phyloP scores from a whole-genome alignment of 2,888 invertebrate species.

The Cartodere bifasciata region DNA sequence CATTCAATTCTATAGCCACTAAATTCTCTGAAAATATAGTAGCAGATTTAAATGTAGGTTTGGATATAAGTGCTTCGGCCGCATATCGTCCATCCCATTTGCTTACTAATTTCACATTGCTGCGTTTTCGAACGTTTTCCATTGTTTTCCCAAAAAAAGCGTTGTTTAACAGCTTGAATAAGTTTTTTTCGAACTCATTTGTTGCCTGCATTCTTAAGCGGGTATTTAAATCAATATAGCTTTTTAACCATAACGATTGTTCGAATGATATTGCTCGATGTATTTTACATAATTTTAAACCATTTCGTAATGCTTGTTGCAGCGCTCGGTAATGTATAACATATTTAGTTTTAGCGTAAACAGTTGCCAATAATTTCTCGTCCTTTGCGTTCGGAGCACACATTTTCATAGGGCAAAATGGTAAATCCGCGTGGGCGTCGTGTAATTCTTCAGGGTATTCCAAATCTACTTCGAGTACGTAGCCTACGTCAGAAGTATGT shows the following conservation, averaged over 20 bases:
- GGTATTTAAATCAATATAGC: slow-evolving; percentile 29
- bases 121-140: slow-evolving; percentile 2
- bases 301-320: slow-evolving; percentile 15
- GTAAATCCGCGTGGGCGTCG: no score
- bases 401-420: no score
- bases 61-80: slow-evolving; percentile 1
- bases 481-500: no score
- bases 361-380: no score
- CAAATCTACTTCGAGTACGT: no score
- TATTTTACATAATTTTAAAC: slow-evolving; percentile 20
- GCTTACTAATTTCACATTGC: neutral
- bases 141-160: slow-evolving; percentile 9
- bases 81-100: slow-evolving; percentile 4
- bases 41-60: neutral
- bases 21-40: slow-evolving; percentile 2
- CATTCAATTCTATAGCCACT: slow-evolving; percentile 4
- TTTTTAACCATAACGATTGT: slow-evolving; percentile 26
- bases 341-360: no score
- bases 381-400: slow-evolving; percentile 1
- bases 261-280: slow-evolving; percentile 25
- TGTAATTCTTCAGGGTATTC: no score
- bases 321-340: slow-evolving; percentile 22
- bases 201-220: slow-evolving; percentile 18
- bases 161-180: slow-evolving; percentile 15
- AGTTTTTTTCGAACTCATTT: no score